Base-by-base conservation (phyloP, 2,888 invertebrate genomes). In the Serripes groenlandicus region DNA sequence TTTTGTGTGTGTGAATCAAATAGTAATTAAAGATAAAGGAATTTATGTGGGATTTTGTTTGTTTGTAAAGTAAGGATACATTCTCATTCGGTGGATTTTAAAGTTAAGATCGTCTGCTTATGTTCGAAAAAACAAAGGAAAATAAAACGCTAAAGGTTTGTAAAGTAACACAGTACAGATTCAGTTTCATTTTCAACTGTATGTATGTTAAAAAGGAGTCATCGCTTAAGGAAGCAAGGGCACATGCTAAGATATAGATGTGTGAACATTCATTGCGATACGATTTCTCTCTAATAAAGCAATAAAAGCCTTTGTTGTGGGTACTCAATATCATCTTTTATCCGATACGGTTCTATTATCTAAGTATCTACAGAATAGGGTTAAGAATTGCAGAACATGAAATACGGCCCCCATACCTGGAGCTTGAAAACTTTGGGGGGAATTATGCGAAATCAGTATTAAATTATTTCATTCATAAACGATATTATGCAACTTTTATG, bases 171-270 rank as follows among this genome's bases (percentile, higher is more conserved):
- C 26, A 42, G 62, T n/a, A 34, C 32, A 21, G 62, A 30, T 62
- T n/a, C 62, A 66, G 42, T 42, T 66, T 66, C 66, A 42, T 66
- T 66, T 66, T 42, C n/a, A n/a, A n/a, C n/a, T n/a, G n/a, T n/a
- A n/a, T n/a, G n/a, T n/a, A n/a, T n/a, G n/a, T n/a, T n/a, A n/a
- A n/a, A n/a, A n/a, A n/a, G n/a, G n/a, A n/a, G n/a, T n/a, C n/a
- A n/a, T n/a, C n/a, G n/a, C n/a, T n/a, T n/a, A n/a, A n/a, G n/a
- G n/a, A n/a, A n/a, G n/a, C n/a, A n/a, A n/a, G n/a, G n/a, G n/a
- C n/a, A n/a, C n/a, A n/a, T n/a, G n/a, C n/a, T n/a, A n/a, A n/a
- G n/a, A n/a, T n/a, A n/a, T n/a, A n/a, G n/a, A n/a, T n/a, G n/a
- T n/a, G n/a, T n/a, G n/a, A 5, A 49, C 21, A 3, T 15, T 49